phyloP scores from a whole-genome alignment of 2,797 vertebrate species.

The Silurus aristotelis region DNA sequence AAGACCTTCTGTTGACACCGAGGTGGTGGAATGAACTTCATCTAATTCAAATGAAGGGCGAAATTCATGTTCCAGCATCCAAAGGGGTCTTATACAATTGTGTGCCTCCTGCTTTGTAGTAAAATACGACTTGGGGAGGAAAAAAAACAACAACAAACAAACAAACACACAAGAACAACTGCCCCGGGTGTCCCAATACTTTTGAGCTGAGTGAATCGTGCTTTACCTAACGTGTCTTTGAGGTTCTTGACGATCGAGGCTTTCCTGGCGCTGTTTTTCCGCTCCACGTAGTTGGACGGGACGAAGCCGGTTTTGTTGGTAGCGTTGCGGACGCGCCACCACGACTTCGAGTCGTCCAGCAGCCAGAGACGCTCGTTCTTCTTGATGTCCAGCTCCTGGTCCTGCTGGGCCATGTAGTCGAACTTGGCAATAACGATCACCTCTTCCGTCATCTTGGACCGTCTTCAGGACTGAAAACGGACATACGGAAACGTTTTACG shows the following conservation, averaged over 20 bases:
- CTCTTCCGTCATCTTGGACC: slow-evolving; percentile 91
- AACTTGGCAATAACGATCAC: slow-evolving; percentile 92
- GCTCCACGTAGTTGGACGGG: slow-evolving; percentile 91
- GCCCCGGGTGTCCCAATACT: too few species aligned
- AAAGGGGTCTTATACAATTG: too few species aligned
- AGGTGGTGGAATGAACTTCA: too few species aligned
- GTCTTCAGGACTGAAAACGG: slow-evolving; percentile 67
- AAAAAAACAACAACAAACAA: too few species aligned
- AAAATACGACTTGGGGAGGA: too few species aligned
- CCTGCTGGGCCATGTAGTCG: slow-evolving; percentile 92
- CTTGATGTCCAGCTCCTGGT: slow-evolving; percentile 93
- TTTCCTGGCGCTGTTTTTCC: slow-evolving; percentile 91
- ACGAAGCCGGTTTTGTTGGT: slow-evolving; percentile 92
- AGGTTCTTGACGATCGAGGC: slow-evolving; percentile 91
- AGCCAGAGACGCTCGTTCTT: slow-evolving; percentile 93
- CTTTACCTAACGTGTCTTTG: slow-evolving; percentile 88
- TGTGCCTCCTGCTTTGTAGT: too few species aligned
- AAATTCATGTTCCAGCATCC: too few species aligned
- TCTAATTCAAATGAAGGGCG: too few species aligned
- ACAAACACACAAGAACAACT: too few species aligned
- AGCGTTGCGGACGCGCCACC: slow-evolving; percentile 90
- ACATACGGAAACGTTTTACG: not conserved
- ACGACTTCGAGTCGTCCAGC: slow-evolving; percentile 90
- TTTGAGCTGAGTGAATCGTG: not conserved
- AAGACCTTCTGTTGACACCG: too few species aligned